Percentiles rank a stretch among this genome's conserved stretches.
Conservation (phyloP, 2,888 invertebrate species). For the Pandemis heparana region DNA sequence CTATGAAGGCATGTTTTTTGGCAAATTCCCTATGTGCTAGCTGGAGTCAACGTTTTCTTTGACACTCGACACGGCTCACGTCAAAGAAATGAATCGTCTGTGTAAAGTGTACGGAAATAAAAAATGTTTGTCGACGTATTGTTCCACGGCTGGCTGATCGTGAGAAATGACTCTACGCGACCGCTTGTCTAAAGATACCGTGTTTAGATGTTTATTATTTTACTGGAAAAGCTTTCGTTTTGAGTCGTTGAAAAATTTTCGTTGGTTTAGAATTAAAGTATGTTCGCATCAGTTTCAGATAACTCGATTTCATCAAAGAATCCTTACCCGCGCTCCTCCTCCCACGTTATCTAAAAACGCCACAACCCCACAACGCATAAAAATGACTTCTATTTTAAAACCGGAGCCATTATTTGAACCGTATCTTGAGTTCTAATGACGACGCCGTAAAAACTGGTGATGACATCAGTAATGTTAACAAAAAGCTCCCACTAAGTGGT, state of each 20-base stretch:
- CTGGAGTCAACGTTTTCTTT: conserved; percentile 80
- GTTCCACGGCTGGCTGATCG: conserved; percentile 63
- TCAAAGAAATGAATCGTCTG: conserved; percentile 59
- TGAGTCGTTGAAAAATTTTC: conserved; percentile 2
- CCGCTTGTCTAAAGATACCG: conserved; percentile 46
- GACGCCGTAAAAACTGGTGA: conserved; percentile 39
- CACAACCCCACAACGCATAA: conserved; percentile 25
- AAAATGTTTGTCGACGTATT: conserved; percentile 64
- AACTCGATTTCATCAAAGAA: neutral
- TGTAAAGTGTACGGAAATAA: conserved; percentile 64
- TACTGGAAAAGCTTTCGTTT: conserved; percentile 30
- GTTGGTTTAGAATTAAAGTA: neutral
- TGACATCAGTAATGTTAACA: conserved; percentile 39
- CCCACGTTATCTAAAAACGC: conserved; percentile 7
- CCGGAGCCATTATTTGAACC: conserved; percentile 28
- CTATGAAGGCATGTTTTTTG: conserved; percentile 70
- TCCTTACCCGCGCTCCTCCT: neutral
- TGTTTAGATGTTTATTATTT: conserved; percentile 29
- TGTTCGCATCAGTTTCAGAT: neutral
- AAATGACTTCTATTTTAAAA: conserved; percentile 38
- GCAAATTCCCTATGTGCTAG: conserved; percentile 70
- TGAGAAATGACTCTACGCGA: conserved; percentile 63
- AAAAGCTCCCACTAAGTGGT: conserved; percentile 37
- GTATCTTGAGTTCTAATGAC: conserved; percentile 39
- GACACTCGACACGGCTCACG: conserved; percentile 76